phyloP scores from a whole-genome alignment of 2,113 vertebrate genomes.

The Scomber colias region DNA sequence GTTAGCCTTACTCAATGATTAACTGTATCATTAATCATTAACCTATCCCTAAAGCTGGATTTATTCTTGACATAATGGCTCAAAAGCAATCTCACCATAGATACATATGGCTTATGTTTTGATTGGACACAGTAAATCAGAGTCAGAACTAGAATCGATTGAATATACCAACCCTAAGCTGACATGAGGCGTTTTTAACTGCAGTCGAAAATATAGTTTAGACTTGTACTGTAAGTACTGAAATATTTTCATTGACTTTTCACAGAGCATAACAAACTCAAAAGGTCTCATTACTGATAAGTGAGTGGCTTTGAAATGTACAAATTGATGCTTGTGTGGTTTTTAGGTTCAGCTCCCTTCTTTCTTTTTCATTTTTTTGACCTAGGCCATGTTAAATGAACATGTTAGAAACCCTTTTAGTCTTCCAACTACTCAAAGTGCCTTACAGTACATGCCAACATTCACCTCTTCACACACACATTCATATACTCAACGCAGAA shows the following conservation, averaged over 20 bases:
- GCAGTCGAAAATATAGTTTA: neutral
- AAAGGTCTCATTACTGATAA: too few species aligned
- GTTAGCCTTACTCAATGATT: too few species aligned
- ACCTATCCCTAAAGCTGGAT: too few species aligned
- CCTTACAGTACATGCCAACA: too few species aligned
- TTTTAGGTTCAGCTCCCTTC: neutral
- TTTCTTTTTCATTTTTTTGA: constrained; percentile 6
- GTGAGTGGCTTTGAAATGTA: neutral
- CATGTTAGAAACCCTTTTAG: too few species aligned
- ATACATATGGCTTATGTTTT: too few species aligned
- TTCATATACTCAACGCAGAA: too few species aligned
- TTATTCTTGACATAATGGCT: too few species aligned
- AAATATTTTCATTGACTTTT: neutral
- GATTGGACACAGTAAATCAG: neutral
- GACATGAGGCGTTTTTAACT: neutral
- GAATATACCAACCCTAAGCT: neutral
- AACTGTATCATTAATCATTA: too few species aligned
- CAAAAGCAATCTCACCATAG: too few species aligned
- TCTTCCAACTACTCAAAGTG: too few species aligned
- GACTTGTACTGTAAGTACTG: neutral
- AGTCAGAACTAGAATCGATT: neutral
- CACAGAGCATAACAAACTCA: neutral
- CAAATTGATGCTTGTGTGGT: neutral
- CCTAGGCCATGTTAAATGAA: constrained; percentile 19
- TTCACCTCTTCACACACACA: too few species aligned